Evolutionary conservation across 2,113 vertebrate genomes (phyloP), one percentile per base, ranked within the genome.

Genomic region (Apodemus speciosus): DNA sequence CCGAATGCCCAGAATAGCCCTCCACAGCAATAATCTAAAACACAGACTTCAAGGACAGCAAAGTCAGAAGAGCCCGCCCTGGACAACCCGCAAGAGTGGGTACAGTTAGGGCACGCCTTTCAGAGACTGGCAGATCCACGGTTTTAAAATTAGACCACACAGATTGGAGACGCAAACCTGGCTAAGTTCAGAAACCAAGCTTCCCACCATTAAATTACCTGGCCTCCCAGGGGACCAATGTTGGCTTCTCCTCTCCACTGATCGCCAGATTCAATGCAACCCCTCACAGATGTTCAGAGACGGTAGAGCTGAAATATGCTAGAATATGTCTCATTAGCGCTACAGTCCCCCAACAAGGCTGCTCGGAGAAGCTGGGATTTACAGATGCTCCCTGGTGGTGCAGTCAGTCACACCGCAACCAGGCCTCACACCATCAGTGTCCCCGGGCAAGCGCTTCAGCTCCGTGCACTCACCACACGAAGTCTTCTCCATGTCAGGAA

Each of bases 11-110:
- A 86, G 6, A 49, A 81, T 0, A 16, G n/a, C 30, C 23, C 13
- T 23, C n/a, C 13, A 5, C 43, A 77, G 38, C n/a, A 53, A 49
- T 11, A 5, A 71, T 18, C 9, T n/a, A n/a, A 9, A 51, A 25
- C 6, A 38, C 51, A 66, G 20, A 1, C 3, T 56, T 51, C 20
- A 81, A 43, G 0, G 43, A 6, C 0, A 18, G 1, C 43, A 56
- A 15, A 53, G 35, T 23, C 11, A 46, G n/a, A 30, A 60, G 20
- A n/a, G 7, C 0, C 0, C 10, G 20, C 25, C 35, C 9, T 35
- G 40, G 64, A 13, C 27, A n/a, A 68, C 71, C 40, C 38, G 46
- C 1, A 40, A 46, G 0, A 3, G 13, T 60, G 35, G 32, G 9
- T n/a, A 53, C 8, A 14, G 38, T 49, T 16, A 60, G 11, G 56